Conservation (phyloP, 1,140 invertebrate species). For the Leucophenga varia region DNA sequence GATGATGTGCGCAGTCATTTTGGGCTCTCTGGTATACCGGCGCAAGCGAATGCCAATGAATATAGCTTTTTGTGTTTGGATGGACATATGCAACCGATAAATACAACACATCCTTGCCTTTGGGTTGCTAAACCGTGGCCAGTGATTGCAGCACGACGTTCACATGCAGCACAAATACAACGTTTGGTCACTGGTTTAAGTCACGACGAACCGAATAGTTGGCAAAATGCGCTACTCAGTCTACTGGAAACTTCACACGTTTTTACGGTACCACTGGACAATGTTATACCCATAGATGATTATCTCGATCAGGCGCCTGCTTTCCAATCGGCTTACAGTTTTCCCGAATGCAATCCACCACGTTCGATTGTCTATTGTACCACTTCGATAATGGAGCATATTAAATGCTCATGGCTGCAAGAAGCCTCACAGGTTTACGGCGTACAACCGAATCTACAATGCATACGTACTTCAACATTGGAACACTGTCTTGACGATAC, state of each 20-base stretch:
- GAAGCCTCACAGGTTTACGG: slow-evolving; percentile 70
- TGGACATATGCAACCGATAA: slow-evolving; percentile 67
- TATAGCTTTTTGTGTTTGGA: slow-evolving; percentile 80
- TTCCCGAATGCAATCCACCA: slow-evolving; percentile 65
- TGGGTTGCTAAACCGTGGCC: slow-evolving; percentile 80
- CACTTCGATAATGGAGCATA: slow-evolving; percentile 64
- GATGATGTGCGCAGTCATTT: slow-evolving; percentile 68
- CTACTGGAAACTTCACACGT: slow-evolving; percentile 60
- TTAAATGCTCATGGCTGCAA: slow-evolving; percentile 74
- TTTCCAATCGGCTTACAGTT: slow-evolving; percentile 66
- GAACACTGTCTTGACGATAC: slow-evolving; percentile 69
- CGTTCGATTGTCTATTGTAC: slow-evolving; percentile 67
- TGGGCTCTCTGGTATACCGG: slow-evolving; percentile 53
- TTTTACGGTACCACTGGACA: slow-evolving; percentile 56
- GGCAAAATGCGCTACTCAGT: slow-evolving; percentile 60
- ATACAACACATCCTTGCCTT: slow-evolving; percentile 64
- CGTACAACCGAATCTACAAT: slow-evolving; percentile 72
- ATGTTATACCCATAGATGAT: slow-evolving; percentile 60
- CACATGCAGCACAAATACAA: slow-evolving; percentile 62
- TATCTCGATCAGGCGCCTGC: slow-evolving; percentile 64
- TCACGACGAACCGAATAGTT: slow-evolving; percentile 49
- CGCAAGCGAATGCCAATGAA: slow-evolving; percentile 56
- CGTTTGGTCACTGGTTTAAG: slow-evolving; percentile 57
- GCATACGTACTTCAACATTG: slow-evolving; percentile 59
- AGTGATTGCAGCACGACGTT: slow-evolving; percentile 64